Evolutionary conservation across 92 coral and sea anemone genomes (phyloP), one percentile per base, ranked within the genome.

Genomic region (Siderastrea siderea): DNA sequence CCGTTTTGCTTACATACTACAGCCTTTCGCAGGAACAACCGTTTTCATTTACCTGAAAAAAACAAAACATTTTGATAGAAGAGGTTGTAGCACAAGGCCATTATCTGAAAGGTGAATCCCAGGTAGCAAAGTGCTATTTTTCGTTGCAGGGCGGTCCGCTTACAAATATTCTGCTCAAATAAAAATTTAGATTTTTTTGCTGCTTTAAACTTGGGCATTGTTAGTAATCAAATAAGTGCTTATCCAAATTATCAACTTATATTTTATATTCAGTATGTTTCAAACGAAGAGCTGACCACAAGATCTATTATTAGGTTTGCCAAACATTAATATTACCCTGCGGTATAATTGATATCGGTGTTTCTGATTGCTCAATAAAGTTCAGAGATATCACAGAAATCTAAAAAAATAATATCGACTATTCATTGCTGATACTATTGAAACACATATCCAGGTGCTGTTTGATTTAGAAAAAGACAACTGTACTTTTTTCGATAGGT

Each of bases 271-370:
- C 8, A 55, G 8, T 10, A 11, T 4, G 12, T 55, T 4, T 14
- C 7, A 55, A 55, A 55, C 61, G 7, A 55, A 55, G 12, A 6
- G 61, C 61, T 38, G 71, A 66, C 47, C 12, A 3, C 73, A 68
- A 16, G 55, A 47, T 38, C 16, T 71, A 14, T 48, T 12, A 5
- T 11, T 47, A 3, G 43, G 49, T 0, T 47, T 45, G 13, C 8
- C 55, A 13, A 44, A 16, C 3, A 47, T 47, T n/a, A 47, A 71
- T 47, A 48, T 71, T 16, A 71, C 7, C 14, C 2, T 47, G 75
- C 55, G 57, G 7, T 71, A 47, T 47, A 71, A 71, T 13, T 16
- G 75, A 71, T 71, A 71, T 71, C 47, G 75, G 8, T 71, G 57
- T 53, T 53, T 2, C 5, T 53, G 57, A 53, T 53, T 5, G 57